A percentile compares a stretch with the other conserved stretches of the same genome.
Conservation (phyloP, 2,888 invertebrate genomes). For the Drepanosiphum platanoidis region DNA sequence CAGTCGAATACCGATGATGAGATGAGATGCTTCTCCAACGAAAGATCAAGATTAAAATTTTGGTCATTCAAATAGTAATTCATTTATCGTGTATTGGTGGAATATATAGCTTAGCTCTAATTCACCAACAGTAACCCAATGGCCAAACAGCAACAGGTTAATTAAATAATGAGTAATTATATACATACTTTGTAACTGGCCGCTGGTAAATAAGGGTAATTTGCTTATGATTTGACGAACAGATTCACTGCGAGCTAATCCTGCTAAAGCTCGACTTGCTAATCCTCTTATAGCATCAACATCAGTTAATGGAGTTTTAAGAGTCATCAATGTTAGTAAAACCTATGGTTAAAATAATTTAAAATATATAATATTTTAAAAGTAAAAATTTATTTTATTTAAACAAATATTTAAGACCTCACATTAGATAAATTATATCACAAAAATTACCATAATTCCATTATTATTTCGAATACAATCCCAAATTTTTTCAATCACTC, state of each 20-base stretch:
- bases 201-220: conserved; percentile 91
- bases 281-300: conserved; percentile 94
- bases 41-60: too few relatives aligned
- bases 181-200: conserved; percentile 83
- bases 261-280: conserved; percentile 92
- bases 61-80: too few relatives aligned
- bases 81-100: too few relatives aligned
- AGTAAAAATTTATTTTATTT: not conserved
- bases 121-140: too few relatives aligned
- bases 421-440: not conserved
- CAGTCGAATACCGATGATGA: too few relatives aligned
- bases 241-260: conserved; percentile 91
- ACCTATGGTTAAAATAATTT: conserved; percentile 70
- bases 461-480: conserved; percentile 92
- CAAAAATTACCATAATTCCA: conserved; percentile 86
- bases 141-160: not conserved
- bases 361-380: not conserved
- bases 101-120: too few relatives aligned
- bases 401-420: not conserved
- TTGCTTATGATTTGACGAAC: conserved; percentile 95
- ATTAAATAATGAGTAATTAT: not conserved
- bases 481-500: conserved; percentile 92
- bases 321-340: conserved; percentile 85
- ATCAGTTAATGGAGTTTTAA: conserved; percentile 94
- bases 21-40: too few relatives aligned